Evolutionary conservation across 2,888 invertebrate species (phyloP).

Genomic region (Apocheima hispidaria): DNA sequence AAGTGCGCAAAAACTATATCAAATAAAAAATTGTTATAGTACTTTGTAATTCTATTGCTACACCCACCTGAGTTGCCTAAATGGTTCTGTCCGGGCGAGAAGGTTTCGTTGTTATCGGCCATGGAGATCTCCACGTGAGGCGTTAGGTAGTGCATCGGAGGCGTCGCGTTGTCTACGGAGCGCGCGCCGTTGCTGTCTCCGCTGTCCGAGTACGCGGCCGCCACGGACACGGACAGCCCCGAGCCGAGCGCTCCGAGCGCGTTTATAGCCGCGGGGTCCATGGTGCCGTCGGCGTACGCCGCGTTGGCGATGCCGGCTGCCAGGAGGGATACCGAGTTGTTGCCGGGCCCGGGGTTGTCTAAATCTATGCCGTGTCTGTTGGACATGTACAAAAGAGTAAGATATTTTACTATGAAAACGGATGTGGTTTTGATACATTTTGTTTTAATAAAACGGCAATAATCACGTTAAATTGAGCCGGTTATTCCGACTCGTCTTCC

Average conservation of each 20-base stretch:
- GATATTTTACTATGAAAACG: no score
- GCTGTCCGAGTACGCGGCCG: slow-evolving; percentile 93
- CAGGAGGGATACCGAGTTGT: slow-evolving; percentile 91
- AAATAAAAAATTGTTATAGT: no score
- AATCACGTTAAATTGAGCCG: no score
- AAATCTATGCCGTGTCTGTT: slow-evolving; percentile 94
- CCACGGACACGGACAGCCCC: slow-evolving; percentile 88
- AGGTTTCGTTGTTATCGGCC: slow-evolving; percentile 92
- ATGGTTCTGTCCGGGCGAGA: slow-evolving; percentile 85
- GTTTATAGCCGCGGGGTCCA: slow-evolving; percentile 80
- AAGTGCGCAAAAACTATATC: no score
- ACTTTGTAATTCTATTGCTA: no score
- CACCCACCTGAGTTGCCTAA: slow-evolving; percentile 67
- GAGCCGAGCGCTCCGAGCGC: slow-evolving; percentile 87
- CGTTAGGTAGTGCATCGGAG: slow-evolving; percentile 96
- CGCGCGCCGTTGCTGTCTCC: slow-evolving; percentile 93
- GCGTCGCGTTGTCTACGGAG: slow-evolving; percentile 94
- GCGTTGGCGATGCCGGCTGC: slow-evolving; percentile 88
- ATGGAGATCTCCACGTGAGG: slow-evolving; percentile 97
- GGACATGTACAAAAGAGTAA: background rate
- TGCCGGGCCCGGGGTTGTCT: slow-evolving; percentile 94
- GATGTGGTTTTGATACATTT: no score
- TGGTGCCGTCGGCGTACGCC: slow-evolving; percentile 84
- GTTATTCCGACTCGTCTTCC: no score
- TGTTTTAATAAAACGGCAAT: no score